phyloP scores from a whole-genome alignment of 2,797 vertebrate genomes.

The Coendou prehensilis region DNA sequence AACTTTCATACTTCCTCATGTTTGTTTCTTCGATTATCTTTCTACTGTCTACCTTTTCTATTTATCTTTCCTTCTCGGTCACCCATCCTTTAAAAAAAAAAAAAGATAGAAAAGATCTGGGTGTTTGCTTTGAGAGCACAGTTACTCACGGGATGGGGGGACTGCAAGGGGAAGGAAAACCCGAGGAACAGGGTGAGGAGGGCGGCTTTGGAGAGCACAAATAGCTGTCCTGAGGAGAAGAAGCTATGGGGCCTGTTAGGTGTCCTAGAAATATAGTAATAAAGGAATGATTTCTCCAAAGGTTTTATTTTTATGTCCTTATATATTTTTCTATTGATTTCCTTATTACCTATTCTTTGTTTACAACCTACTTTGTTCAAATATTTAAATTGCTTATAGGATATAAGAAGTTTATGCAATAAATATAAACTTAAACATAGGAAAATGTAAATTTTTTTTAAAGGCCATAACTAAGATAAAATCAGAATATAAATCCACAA shows the following conservation, averaged over 20 bases:
- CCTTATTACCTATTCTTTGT: neutral
- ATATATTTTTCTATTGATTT: constrained; percentile 33
- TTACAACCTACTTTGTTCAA: neutral
- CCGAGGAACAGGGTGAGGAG: neutral
- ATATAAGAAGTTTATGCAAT: neutral
- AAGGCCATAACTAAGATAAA: neutral
- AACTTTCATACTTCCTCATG: constrained; percentile 13
- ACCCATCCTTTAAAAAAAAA: neutral
- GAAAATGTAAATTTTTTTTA: neutral
- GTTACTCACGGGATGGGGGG: neutral
- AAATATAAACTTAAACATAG: neutral
- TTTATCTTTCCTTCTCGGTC: neutral
- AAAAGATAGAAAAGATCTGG: neutral
- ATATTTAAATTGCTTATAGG: constrained; percentile 23
- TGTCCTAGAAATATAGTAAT: neutral
- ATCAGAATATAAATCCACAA: neutral
- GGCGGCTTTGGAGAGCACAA: neutral
- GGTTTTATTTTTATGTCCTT: neutral
- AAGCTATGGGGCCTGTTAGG: neutral
- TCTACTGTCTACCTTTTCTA: neutral
- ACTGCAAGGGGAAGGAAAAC: neutral
- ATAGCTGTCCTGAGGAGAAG: neutral
- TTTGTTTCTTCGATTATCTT: neutral
- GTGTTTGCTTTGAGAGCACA: neutral
- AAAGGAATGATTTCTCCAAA: neutral